Evolutionary conservation across 2,888 invertebrate genomes (phyloP), one percentile per base, ranked within the genome.

Genomic region (Apodemia mormo): DNA sequence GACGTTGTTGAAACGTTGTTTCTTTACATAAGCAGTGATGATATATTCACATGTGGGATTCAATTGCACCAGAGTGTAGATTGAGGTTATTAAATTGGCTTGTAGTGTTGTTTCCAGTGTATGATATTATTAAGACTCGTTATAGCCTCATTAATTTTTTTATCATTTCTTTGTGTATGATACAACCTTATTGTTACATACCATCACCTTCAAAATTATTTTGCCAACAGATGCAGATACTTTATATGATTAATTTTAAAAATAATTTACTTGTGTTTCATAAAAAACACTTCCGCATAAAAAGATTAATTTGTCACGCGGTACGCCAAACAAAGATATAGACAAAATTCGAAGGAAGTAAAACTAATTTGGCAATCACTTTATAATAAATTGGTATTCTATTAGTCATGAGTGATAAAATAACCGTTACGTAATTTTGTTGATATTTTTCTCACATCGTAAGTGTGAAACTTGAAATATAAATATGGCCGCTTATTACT

Each of bases 361-460:
- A 56, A 56, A 56, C 56, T 56, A 56, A 56, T 56, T 56, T 56
- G 29, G 56, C 56, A 56, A 56, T 56, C 56, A 56, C 56, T 56
- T 56, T 56, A 29, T 56, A 56, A 56, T 56, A 56, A 56, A 56
- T 56, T 56, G 56, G 5, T 56, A 9, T 56, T 10, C 2, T 7
- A 56, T 56, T 56, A 9, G 56, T 56, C 56, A 56, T 56, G 56
- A 54, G 54, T 22, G 54, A 58, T 58, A 58, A 58, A 58, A 58
- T 22, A 58, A 58, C 56, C 56, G 56, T 58, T 58, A 58, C 29
- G 56, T 58, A 58, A 58, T 58, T 58, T 58, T 58, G 56, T 58
- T 30, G 56, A 58, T 58, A 10, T 58, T 29, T 58, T 58, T 54
- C 54, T 22, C 54, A 54, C 22, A 4, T 29, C 56, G 56, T 58